A percentile compares a stretch with the other conserved stretches of the same genome.
phyloP scores from a whole-genome alignment of 2,797 vertebrate genomes.

The Carduelis carduelis region DNA sequence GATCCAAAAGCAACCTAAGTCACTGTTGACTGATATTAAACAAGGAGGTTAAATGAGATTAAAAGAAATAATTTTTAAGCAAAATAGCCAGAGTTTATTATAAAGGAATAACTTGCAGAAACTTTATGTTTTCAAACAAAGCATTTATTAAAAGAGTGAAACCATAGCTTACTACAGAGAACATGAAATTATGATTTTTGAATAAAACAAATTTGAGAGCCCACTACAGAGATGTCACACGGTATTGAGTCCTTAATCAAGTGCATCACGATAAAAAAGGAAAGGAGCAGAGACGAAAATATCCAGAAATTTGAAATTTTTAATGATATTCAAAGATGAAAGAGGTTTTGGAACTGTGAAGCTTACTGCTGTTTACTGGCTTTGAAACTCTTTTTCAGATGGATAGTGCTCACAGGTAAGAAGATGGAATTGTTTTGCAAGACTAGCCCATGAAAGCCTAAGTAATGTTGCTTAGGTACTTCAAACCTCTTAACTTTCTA shows the following conservation, averaged over 20 bases:
- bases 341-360: neutral
- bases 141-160: neutral
- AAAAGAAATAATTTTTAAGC: neutral
- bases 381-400: neutral
- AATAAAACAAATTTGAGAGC: neutral
- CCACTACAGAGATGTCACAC: accelerated
- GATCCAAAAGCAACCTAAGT: neutral
- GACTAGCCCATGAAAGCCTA: neutral
- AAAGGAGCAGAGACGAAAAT: neutral
- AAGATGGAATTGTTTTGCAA: neutral
- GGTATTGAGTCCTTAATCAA: neutral
- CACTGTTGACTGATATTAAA: neutral
- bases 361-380: neutral
- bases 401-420: neutral
- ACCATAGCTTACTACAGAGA: neutral
- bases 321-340: neutral
- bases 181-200: neutral
- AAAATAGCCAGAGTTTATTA: neutral
- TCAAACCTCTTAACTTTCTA: neutral
- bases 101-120: neutral
- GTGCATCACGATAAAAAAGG: neutral
- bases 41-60: neutral
- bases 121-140: neutral
- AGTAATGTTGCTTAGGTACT: neutral
- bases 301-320: neutral